phyloP scores from a whole-genome alignment of 2,797 vertebrate species.

The Pangasius larnaudii region DNA sequence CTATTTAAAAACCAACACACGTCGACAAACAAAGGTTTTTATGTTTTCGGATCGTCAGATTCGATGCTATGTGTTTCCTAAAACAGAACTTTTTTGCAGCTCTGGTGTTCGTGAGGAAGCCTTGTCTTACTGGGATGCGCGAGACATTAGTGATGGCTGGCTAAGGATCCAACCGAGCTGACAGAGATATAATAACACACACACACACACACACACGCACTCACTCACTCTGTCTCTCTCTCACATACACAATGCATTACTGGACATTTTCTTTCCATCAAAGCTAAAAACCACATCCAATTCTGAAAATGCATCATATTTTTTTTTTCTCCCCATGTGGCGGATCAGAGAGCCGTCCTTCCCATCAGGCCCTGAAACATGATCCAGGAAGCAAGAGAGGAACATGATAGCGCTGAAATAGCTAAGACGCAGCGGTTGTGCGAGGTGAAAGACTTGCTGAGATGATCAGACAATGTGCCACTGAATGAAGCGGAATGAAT shows the following conservation, averaged over 20 bases:
- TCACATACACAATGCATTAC: not conserved
- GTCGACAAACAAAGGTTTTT: not conserved
- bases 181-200: slow-evolving; percentile 3
- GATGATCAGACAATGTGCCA: not conserved
- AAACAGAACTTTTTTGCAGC: slow-evolving; percentile 14
- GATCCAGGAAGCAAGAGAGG: slow-evolving; percentile 59
- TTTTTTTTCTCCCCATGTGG: not conserved
- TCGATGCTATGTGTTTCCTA: not conserved
- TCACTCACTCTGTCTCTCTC: not conserved
- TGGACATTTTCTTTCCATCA: slow-evolving; percentile 30
- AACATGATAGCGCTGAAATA: slow-evolving; percentile 62
- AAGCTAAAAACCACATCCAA: slow-evolving; percentile 16
- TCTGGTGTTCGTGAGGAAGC: not conserved
- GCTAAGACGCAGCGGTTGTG: not conserved
- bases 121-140: not conserved
- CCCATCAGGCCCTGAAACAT: slow-evolving; percentile 48
- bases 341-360: slow-evolving; percentile 27
- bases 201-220: slow-evolving; percentile 2
- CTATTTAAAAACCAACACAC: slow-evolving; percentile 42
- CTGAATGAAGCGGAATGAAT: not conserved
- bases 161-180: slow-evolving; percentile 9
- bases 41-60: not conserved
- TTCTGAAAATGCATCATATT: slow-evolving; percentile 23
- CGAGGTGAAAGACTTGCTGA: slow-evolving; percentile 28
- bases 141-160: slow-evolving; percentile 15